Evolutionary conservation across 1,140 invertebrate species (phyloP).

Genomic region (Danaus melanippus): DNA sequence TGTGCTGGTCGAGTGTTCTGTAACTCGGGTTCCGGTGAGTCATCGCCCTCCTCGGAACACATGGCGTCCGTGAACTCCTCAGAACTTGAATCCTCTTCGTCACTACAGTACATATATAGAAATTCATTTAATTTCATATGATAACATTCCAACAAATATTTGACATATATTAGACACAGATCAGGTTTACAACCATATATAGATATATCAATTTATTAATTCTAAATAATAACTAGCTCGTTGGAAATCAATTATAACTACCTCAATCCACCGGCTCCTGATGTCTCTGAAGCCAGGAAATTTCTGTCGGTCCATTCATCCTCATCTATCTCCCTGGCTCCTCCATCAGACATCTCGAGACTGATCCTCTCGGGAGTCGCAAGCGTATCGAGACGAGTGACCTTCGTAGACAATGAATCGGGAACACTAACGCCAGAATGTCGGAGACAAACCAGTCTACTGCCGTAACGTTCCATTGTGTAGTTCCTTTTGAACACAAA

Average conservation of each 20-base stretch:
- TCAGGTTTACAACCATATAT: too few relatives aligned
- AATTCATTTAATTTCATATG: too few relatives aligned
- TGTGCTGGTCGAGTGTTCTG: constrained; percentile 22
- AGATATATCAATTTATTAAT: too few relatives aligned
- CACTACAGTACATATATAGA: constrained; percentile 21
- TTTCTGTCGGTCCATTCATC: constrained; percentile 95
- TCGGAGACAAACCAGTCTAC: constrained; percentile 45
- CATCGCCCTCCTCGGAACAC: constrained; percentile 33
- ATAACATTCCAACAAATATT: too few relatives aligned
- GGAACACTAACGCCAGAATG: constrained; percentile 39
- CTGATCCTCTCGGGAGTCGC: constrained; percentile 82
- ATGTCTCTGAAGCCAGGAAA: constrained; percentile 79
- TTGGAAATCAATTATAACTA: constrained; percentile 9
- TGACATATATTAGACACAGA: too few relatives aligned
- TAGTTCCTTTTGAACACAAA: constrained; percentile 35
- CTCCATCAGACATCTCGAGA: constrained; percentile 76
- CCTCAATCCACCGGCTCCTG: constrained; percentile 80
- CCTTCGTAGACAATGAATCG: constrained; percentile 16
- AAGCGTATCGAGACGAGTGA: constrained; percentile 61
- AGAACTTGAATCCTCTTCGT: constrained; percentile 54
- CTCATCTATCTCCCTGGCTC: constrained; percentile 88
- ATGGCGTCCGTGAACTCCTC: constrained; percentile 55
- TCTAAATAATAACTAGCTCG: too few relatives aligned
- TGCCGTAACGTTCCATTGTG: constrained; percentile 53
- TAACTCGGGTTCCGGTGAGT: constrained; percentile 27